Conservation (phyloP, 2,113 vertebrate genomes). For the Oxyura jamaicensis region DNA sequence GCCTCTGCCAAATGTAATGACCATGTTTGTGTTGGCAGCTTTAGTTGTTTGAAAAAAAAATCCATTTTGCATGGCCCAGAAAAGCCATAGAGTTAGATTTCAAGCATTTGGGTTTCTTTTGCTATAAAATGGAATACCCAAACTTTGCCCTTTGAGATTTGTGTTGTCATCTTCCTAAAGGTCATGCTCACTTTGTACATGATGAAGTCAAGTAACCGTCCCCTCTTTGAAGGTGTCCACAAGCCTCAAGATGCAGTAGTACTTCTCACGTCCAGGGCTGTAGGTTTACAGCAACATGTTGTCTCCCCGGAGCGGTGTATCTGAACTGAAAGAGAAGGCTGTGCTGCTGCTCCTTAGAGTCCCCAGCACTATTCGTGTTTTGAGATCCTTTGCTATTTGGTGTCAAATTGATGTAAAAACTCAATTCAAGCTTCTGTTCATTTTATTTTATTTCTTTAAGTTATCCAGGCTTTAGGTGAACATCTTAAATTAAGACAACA, state of each 20-base stretch:
- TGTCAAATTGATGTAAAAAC: constrained; percentile 57
- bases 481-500: constrained; percentile 99
- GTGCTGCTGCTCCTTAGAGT: constrained; percentile 11
- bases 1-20: constrained; percentile 66
- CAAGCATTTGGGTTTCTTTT: not conserved
- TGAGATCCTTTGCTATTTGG: constrained; percentile 47
- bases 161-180: not conserved
- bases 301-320: not conserved
- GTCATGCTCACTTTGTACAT: not conserved
- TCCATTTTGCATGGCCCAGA: constrained; percentile 1
- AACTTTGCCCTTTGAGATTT: not conserved
- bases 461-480: constrained; percentile 98
- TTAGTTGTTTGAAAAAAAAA: constrained; percentile 5
- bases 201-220: not conserved
- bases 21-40: constrained; percentile 52
- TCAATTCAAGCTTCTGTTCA: constrained; percentile 65
- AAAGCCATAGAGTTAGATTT: not conserved
- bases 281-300: not conserved
- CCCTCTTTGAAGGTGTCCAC: constrained; percentile 12
- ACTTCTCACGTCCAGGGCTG: not conserved
- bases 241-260: not conserved
- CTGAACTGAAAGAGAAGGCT: not conserved
- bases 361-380: not conserved
- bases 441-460: constrained; percentile 76
- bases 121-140: not conserved